A percentile compares a stretch with the other conserved stretches of the same genome.
Conservation (phyloP, 1,140 invertebrate species). For the Drosophila cardini region DNA sequence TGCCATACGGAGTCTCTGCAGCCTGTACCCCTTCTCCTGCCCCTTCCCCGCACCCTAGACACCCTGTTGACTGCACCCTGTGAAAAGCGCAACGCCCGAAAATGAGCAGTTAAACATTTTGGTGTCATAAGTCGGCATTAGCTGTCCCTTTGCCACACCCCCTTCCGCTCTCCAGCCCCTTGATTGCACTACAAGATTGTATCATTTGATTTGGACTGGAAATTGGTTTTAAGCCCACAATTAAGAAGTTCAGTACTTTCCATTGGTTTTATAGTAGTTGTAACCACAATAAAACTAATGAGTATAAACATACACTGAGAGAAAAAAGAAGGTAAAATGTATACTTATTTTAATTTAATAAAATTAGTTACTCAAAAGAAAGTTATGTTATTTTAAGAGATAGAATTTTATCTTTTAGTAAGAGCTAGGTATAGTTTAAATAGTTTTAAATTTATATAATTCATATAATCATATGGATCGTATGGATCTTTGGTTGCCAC, state of each 20-base stretch:
- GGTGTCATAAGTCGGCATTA: conserved; percentile 84
- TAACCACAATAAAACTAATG: too few relatives aligned
- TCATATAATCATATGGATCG: too few relatives aligned
- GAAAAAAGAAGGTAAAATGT: too few relatives aligned
- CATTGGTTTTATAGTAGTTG: neutral
- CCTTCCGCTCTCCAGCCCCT: neutral
- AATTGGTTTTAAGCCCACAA: conserved; percentile 32
- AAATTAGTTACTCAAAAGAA: too few relatives aligned
- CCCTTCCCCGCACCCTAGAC: neutral
- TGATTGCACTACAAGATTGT: neutral
- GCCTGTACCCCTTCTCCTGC: neutral
- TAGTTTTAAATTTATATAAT: too few relatives aligned
- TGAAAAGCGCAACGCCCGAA: conserved; percentile 64
- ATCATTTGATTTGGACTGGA: conserved; percentile 1
- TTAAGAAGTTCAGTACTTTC: neutral
- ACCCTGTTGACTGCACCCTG: conserved; percentile 9
- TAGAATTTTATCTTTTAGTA: too few relatives aligned
- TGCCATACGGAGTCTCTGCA: conserved; percentile 37
- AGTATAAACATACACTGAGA: too few relatives aligned
- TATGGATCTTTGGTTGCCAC: too few relatives aligned
- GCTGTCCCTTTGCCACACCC: conserved; percentile 19
- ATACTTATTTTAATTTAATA: too few relatives aligned
- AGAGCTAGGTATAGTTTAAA: too few relatives aligned
- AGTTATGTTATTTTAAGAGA: too few relatives aligned
- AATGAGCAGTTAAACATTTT: conserved; percentile 84